Percentiles rank a stretch among this genome's conserved stretches.
These are phyloP conservation scores for Aspidapion aeneum DNA, from an alignment of 2,888 invertebrate genomes.

Conservation along the genomic window DNA sequence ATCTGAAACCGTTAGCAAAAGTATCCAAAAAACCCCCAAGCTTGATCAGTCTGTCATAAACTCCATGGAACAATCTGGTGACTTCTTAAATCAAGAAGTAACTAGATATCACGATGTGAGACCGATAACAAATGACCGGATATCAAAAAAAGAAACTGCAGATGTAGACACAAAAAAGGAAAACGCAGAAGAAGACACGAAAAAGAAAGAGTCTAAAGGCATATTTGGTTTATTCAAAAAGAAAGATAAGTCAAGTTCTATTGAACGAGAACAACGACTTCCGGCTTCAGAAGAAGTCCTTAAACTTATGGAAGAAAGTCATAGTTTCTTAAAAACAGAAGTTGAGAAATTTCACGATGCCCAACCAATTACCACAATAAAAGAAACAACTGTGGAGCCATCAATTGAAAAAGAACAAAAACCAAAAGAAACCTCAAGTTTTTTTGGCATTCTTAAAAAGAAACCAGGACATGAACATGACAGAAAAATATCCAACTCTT, in stretches of 20 bases:
- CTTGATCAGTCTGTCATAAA: constrained; percentile 13
- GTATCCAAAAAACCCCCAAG: too few species aligned
- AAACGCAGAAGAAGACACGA: not conserved
- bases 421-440: constrained; percentile 18
- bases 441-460: constrained; percentile 33
- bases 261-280: constrained; percentile 9
- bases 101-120: constrained; percentile 26
- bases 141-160: constrained; percentile 27
- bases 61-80: constrained; percentile 19
- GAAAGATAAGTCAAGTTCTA: constrained; percentile 12
- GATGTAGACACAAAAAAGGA: constrained; percentile 11
- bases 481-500: too few species aligned
- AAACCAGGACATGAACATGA: constrained; percentile 19
- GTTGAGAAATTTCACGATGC: constrained; percentile 29
- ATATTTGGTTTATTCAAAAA: constrained; percentile 22
- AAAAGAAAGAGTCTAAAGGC: constrained; percentile 14
- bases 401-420: not conserved
- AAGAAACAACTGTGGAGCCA: not conserved
- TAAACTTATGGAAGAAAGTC: constrained; percentile 15
- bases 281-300: constrained; percentile 6
- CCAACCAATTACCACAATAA: constrained; percentile 19
- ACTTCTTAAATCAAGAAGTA: constrained; percentile 24
- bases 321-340: constrained; percentile 28
- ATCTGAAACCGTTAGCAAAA: too few species aligned
- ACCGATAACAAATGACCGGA: constrained; percentile 21